These are phyloP conservation scores for Aeoliscus strigatus DNA, from an alignment of 2,797 vertebrate genomes.

Conservation along the genomic window DNA sequence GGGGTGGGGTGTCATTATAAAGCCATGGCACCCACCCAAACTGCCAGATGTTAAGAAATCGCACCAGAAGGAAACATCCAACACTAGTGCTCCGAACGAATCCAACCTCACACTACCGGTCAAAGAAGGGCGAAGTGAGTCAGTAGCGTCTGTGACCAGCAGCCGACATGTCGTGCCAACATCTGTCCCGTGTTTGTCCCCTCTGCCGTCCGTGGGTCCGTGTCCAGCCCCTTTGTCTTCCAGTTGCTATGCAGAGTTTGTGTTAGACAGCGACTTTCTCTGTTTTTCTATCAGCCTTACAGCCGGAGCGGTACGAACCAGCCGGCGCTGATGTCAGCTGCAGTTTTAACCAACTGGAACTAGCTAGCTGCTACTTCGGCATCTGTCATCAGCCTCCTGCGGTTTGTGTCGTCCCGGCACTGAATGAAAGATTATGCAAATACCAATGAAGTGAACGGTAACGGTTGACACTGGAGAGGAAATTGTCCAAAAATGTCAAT, in stretches of 20 bases:
- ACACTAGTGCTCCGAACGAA: constrained; percentile 59
- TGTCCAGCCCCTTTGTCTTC: constrained; percentile 85
- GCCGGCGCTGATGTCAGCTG: constrained; percentile 50
- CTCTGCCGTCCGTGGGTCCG: constrained; percentile 70
- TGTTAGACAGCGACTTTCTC: constrained; percentile 86
- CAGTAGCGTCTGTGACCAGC: constrained; percentile 44
- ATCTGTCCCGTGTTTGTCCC: constrained; percentile 65
- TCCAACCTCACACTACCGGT: constrained; percentile 70
- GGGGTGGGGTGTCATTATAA: constrained; percentile 9
- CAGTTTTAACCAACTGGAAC: constrained; percentile 38
- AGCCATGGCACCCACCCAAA: constrained; percentile 63
- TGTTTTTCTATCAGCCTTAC: constrained; percentile 84
- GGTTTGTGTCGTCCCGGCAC: constrained; percentile 68
- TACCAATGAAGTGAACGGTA: constrained; percentile 80
- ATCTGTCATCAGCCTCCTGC: constrained; percentile 51
- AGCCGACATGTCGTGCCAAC: constrained; percentile 72
- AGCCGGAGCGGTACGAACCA: constrained; percentile 79
- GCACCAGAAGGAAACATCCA: constrained; percentile 54
- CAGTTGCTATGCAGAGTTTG: constrained; percentile 78
- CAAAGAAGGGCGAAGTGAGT: constrained; percentile 49
- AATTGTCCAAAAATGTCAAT: constrained; percentile 81
- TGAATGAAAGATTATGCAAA: constrained; percentile 86
- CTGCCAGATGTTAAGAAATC: constrained; percentile 73
- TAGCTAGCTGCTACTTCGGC: constrained; percentile 37
- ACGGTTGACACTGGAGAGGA: constrained; percentile 96